A percentile compares a stretch with the other conserved stretches of the same genome.
These are phyloP conservation scores for Timema podura DNA, from an alignment of 2,888 invertebrate species.

Conservation along the genomic window DNA sequence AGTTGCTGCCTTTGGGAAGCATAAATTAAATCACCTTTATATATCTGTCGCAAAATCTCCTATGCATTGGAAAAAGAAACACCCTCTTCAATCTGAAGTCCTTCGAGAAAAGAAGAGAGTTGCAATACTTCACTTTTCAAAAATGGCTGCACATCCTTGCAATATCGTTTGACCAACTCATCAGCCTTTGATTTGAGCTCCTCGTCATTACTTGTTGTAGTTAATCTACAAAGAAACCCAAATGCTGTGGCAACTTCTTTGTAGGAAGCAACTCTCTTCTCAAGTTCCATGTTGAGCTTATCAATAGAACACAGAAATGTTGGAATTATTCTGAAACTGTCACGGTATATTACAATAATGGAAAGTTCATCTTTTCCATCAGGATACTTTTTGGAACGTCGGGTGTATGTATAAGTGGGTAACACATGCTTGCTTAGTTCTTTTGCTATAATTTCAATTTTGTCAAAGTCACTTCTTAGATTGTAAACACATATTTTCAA, in stretches of 20 bases:
- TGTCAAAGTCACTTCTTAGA: not conserved
- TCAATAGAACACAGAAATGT: not conserved
- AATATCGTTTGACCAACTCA: not conserved
- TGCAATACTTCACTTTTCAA: not conserved
- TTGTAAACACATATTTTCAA: no score
- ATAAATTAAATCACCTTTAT: not conserved
- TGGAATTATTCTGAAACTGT: no score
- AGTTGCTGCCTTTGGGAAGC: not conserved
- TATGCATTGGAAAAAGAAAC: not conserved
- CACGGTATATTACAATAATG: no score
- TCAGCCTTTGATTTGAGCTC: not conserved
- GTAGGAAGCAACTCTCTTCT: conserved; percentile 9
- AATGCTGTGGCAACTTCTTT: not conserved
- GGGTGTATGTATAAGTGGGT: no score
- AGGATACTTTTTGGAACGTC: no score
- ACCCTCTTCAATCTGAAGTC: not conserved
- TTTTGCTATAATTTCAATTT: no score
- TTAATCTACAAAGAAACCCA: conserved; percentile 8
- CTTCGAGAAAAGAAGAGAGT: not conserved
- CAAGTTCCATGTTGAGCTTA: conserved; percentile 5
- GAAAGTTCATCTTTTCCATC: no score
- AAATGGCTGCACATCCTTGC: not conserved
- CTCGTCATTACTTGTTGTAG: not conserved
- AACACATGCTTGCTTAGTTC: no score
- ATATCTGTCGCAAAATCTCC: not conserved